Conservation (phyloP, 2,888 invertebrate genomes). For the Linyphia triangularis region DNA sequence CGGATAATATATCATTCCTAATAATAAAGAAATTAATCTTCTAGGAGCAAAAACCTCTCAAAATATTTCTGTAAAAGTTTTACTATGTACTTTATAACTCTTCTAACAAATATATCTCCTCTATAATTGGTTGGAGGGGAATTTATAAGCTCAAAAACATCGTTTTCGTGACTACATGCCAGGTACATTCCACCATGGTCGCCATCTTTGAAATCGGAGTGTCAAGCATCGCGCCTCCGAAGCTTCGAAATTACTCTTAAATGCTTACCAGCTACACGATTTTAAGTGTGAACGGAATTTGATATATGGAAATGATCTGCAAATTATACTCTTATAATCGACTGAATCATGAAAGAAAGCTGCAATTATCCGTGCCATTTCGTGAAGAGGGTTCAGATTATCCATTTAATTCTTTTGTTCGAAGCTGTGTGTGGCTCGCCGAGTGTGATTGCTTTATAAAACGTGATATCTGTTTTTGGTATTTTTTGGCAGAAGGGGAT, state of each 20-base stretch:
- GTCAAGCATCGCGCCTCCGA: constrained; percentile 62
- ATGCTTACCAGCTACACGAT: constrained; percentile 62
- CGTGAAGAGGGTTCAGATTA: constrained; percentile 58
- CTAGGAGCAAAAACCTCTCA: neutral
- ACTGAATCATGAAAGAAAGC: constrained; percentile 46
- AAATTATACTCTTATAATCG: constrained; percentile 46
- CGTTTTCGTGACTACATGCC: constrained; percentile 52
- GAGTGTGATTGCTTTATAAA: constrained; percentile 28
- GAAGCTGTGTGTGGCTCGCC: constrained; percentile 10
- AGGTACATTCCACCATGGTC: constrained; percentile 17
- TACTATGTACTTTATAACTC: neutral
- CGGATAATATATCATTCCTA: neutral
- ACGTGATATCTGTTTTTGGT: constrained; percentile 30
- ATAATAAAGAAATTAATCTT: neutral
- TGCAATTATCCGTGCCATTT: constrained; percentile 59
- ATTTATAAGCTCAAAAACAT: constrained; percentile 23
- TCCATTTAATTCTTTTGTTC: constrained; percentile 27
- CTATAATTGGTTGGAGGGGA: constrained; percentile 42
- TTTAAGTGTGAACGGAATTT: constrained; percentile 65
- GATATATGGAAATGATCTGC: constrained; percentile 51
- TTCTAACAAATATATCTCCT: constrained; percentile 27
- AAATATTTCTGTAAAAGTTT: neutral
- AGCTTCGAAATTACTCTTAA: constrained; percentile 69
- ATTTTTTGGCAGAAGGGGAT: neutral
- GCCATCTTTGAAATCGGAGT: constrained; percentile 32